A percentile compares a stretch with the other conserved stretches of the same genome.
phyloP scores from a whole-genome alignment of 2,797 vertebrate genomes.

The Nyctalus aviator region DNA sequence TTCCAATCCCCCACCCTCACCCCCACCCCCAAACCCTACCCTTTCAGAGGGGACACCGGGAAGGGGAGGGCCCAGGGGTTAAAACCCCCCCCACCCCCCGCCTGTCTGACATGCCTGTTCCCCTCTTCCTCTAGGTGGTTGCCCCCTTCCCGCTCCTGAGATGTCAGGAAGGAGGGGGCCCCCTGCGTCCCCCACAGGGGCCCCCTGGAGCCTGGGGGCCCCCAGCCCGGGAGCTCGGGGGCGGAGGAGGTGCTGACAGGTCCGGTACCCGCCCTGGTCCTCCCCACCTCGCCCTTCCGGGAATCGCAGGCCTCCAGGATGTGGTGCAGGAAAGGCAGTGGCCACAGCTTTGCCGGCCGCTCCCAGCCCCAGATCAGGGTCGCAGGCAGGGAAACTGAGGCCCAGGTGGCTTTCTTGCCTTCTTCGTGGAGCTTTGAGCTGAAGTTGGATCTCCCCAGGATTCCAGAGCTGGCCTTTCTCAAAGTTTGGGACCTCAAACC shows the following conservation, averaged over 20 bases:
- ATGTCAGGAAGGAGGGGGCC: constrained; percentile 78
- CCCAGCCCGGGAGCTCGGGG: constrained; percentile 38
- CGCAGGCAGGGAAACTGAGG: not conserved
- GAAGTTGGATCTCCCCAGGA: not conserved
- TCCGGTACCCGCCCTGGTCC: constrained; percentile 66
- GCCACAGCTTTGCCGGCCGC: not conserved
- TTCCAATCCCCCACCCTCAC: no score
- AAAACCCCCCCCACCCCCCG: not conserved
- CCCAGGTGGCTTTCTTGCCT: not conserved
- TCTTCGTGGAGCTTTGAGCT: not conserved
- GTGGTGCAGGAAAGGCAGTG: not conserved
- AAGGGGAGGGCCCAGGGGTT: not conserved
- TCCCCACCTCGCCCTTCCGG: not conserved
- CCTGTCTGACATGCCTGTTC: not conserved
- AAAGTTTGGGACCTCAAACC: not conserved
- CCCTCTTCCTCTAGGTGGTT: constrained; percentile 68
- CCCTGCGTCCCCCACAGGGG: constrained; percentile 68
- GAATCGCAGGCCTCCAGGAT: constrained; percentile 39
- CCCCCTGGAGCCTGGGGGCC: constrained; percentile 70
- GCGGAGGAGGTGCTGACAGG: constrained; percentile 77
- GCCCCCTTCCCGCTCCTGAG: constrained; percentile 70
- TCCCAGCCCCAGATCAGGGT: not conserved
- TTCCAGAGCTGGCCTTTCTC: not conserved
- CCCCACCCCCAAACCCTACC: not conserved
- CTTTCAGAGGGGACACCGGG: not conserved